Conservation (phyloP, 2,113 vertebrate genomes). For the Melierax canorus region DNA sequence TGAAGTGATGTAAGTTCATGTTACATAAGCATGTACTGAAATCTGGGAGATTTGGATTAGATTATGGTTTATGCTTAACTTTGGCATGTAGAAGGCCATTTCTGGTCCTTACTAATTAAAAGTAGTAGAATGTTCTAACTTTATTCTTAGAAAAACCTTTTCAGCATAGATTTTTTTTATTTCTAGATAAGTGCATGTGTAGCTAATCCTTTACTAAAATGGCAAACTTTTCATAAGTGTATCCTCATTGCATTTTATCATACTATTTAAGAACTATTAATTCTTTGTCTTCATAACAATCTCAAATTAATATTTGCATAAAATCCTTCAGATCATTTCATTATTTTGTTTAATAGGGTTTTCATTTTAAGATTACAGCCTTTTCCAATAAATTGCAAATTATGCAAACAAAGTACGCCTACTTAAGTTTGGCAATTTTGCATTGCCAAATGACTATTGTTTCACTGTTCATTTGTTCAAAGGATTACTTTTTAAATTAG, state of each 20-base stretch:
- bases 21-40: background rate
- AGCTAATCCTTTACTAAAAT: background rate
- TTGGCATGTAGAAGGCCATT: background rate
- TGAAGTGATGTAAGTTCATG: background rate
- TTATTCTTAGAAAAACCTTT: background rate
- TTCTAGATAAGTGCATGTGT: background rate
- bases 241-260: background rate
- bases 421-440: conserved; percentile 33
- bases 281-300: background rate
- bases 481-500: conserved; percentile 61
- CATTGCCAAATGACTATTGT: conserved; percentile 37
- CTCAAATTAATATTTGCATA: conserved; percentile 28
- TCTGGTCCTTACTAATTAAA: background rate
- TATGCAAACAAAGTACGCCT: conserved; percentile 37
- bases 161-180: background rate
- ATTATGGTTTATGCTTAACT: background rate
- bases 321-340: background rate
- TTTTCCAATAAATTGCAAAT: conserved; percentile 40
- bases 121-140: background rate
- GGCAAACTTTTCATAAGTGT: background rate
- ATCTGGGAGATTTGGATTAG: background rate
- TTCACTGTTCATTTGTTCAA: conserved; percentile 34
- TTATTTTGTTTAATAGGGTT: background rate
- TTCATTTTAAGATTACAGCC: background rate
- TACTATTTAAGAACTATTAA: background rate